Base-by-base conservation (phyloP, 2,113 vertebrate species). In the Clinocottus analis region DNA sequence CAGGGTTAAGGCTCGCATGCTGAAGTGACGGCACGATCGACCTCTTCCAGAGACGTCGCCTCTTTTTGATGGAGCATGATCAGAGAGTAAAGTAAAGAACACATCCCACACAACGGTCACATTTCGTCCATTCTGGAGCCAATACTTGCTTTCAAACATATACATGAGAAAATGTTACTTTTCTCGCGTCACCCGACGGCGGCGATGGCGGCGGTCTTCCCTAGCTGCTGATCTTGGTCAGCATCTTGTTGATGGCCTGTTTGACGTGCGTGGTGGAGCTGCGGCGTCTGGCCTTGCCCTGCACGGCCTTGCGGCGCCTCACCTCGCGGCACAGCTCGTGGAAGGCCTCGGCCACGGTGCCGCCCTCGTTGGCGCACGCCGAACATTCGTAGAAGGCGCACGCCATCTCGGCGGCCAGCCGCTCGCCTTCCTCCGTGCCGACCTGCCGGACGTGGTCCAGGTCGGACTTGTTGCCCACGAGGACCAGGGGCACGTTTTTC, bases 221-320 rank as follows among this genome's bases (percentile, higher is more conserved):
- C 91, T 97, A 99, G 91, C 98, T 99, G 94, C 98, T 99, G 91
- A 99, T 99, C 91, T 99, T 99, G 85, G 98, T 99, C 27, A 99
- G 95, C 98, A 99, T 99, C 95, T 99, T 99, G 89, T 99, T 99
- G 89, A 99, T 98, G 83, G 98, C 98, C 89, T 99, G 98, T 83
- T 99, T 99, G 92, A 99, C 98, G 0, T 99, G 98, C 0, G 98
- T 99, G 85, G 98, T 99, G 56, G 98, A 99, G 90, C 98, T 99
- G 75, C 98, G 94, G 55, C 98, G 94, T 8, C 98, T 89, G 0
- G 97, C 95, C 90, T 99, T 99, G 83, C 98, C 97, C 92, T 99
- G 98, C 21, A 98, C 95, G 77, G 97, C 96, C 4, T 96, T 97
- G 17, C 97, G 93, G 7, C 98, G 96, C 21, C 97, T 94, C 41